These are phyloP conservation scores for Enteromius thamalakanensis DNA, from an alignment of 2,797 vertebrate genomes.

Conservation along the genomic window DNA sequence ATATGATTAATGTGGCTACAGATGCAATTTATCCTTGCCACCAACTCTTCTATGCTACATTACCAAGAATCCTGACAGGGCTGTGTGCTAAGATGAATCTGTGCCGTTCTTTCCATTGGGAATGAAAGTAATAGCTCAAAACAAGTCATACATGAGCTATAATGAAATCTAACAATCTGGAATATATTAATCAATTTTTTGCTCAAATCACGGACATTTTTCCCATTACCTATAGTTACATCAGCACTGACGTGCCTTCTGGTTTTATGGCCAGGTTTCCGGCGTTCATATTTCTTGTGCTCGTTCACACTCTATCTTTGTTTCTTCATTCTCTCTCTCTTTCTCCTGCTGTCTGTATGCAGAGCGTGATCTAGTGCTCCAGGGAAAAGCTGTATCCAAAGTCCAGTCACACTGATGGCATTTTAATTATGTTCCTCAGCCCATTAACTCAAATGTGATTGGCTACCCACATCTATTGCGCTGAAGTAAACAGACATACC, in stretches of 20 bases:
- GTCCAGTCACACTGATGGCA: conserved; percentile 69
- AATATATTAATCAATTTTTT: conserved; percentile 57
- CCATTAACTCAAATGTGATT: conserved; percentile 64
- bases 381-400: conserved; percentile 60
- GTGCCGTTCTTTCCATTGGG: conserved; percentile 52
- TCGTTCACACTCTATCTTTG: conserved; percentile 54
- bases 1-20: conserved; percentile 74
- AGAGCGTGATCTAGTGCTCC: conserved; percentile 48
- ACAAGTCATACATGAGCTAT: conserved; percentile 49
- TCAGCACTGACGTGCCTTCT: conserved; percentile 50
- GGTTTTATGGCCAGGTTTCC: conserved; percentile 33
- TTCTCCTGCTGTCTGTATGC: conserved; percentile 36
- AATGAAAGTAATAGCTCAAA: conserved; percentile 57
- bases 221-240: conserved; percentile 63
- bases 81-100: conserved; percentile 64
- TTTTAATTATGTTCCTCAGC: conserved; percentile 73
- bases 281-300: conserved; percentile 45
- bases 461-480: conserved; percentile 56
- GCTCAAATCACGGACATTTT: conserved; percentile 66
- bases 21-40: conserved; percentile 68
- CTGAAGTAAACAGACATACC: conserved; percentile 59
- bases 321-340: conserved; percentile 31
- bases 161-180: conserved; percentile 45
- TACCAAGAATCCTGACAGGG: conserved; percentile 60
- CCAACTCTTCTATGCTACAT: conserved; percentile 60